Conservation (phyloP, 2,113 vertebrate genomes). For the Phodopus roborovskii region DNA sequence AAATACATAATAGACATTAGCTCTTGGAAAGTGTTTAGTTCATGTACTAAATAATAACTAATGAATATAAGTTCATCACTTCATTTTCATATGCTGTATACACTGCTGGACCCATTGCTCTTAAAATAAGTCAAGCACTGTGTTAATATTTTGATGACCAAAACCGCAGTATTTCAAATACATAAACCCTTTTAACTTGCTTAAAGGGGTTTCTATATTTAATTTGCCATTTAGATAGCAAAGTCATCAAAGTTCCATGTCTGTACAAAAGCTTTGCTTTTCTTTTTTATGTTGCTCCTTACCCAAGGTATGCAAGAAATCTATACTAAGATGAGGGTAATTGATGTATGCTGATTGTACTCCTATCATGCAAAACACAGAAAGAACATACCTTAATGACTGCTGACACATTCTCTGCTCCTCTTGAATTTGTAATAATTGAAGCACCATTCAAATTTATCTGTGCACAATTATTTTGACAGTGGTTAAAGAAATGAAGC, state of each 20-base stretch:
- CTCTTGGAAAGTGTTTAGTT: slow-evolving; percentile 59
- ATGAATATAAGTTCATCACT: slow-evolving; percentile 55
- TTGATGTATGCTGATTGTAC: slow-evolving; percentile 41
- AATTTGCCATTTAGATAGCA: slow-evolving; percentile 33
- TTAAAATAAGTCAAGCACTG: slow-evolving; percentile 57
- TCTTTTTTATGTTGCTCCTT: slow-evolving; percentile 32
- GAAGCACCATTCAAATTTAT: slow-evolving; percentile 50
- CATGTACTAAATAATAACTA: slow-evolving; percentile 57
- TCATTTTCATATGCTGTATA: slow-evolving; percentile 63
- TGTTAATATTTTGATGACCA: slow-evolving; percentile 49
- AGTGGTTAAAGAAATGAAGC: slow-evolving; percentile 68
- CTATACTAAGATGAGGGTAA: slow-evolving; percentile 5
- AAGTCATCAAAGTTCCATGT: slow-evolving; percentile 16
- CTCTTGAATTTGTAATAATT: slow-evolving; percentile 59
- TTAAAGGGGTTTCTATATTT: slow-evolving; percentile 10
- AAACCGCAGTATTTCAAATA: slow-evolving; percentile 68
- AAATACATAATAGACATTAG: slow-evolving; percentile 33
- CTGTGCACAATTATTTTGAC: slow-evolving; percentile 44
- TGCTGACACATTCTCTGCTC: background rate
- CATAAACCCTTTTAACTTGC: slow-evolving; percentile 13
- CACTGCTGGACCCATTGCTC: slow-evolving; percentile 36
- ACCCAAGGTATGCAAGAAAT: slow-evolving; percentile 24
- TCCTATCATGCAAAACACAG: background rate
- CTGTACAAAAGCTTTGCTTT: slow-evolving; percentile 21
- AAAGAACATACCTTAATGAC: slow-evolving; percentile 26